Base-by-base conservation (phyloP, 2,113 vertebrate genomes). In the Alectura lathami region DNA sequence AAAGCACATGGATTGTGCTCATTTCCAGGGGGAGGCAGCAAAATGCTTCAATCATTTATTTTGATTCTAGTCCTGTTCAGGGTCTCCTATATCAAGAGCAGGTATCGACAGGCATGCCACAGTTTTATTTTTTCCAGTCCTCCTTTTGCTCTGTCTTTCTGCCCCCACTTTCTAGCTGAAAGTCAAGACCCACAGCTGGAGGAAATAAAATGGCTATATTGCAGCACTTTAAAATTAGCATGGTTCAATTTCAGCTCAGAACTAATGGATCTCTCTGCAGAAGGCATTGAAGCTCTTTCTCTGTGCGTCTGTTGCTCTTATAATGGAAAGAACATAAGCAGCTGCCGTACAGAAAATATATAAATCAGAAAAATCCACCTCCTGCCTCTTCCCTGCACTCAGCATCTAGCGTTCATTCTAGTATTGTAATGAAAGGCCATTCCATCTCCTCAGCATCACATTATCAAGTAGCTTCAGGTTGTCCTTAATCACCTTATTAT, bases 151-250 rank as follows among this genome's bases (percentile, higher is more conserved):
- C 54, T 91, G n/a, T 69, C 63, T 91, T 88, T 96, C 43, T 94
- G 38, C 43, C 21, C 83, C 5, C 24, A 81, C 45, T 95, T 95
- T 95, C 64, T 42, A 96, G 24, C n/a, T 91, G 78, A 90, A 92
- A 94, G 62, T 95, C 89, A 97, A 95, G 94, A 93, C 89, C 29
- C 83, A 96, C 92, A 98, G 91, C 84, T 97, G 96, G 84, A 97
- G 94, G 77, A 97, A 97, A 97, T 96, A 96, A 98, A 98, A 95
- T 21, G 23, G 34, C 86, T 96, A 40, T 94, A 92, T 93, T 91
- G 77, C 76, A 88, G 88, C 87, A 48, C 89, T 95, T 97, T 96
- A 96, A 97, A 97, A 96, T 96, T 91, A 97, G 14, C 62, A 17
- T 91, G 67, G 79, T 91, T 96, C 93, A 89, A 18, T 97, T 96